Conservation (phyloP, 2,113 vertebrate genomes). For the Ovis aries region ARS-UI_Ramb_v3.0 NC_056054.1:196271001-196271500, state of each 20-base stretch:
- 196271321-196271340: background rate
- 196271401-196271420: background rate
- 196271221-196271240: background rate
- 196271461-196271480: background rate
- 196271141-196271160: background rate
- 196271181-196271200: background rate
- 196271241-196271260: background rate
- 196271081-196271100: background rate
- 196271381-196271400: background rate
- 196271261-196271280: background rate
- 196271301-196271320: background rate
- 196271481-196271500: background rate
- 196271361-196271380: background rate
- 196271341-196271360: background rate
- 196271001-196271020: background rate
- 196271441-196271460: background rate
- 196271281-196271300: background rate
- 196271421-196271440: background rate
- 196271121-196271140: background rate
- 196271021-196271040: background rate
- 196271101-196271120: background rate
- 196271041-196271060: background rate
- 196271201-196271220: background rate
- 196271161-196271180: background rate
- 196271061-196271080: background rate